Conservation (phyloP, 1,140 invertebrate genomes). For the Xylocopa sonorina region DNA sequence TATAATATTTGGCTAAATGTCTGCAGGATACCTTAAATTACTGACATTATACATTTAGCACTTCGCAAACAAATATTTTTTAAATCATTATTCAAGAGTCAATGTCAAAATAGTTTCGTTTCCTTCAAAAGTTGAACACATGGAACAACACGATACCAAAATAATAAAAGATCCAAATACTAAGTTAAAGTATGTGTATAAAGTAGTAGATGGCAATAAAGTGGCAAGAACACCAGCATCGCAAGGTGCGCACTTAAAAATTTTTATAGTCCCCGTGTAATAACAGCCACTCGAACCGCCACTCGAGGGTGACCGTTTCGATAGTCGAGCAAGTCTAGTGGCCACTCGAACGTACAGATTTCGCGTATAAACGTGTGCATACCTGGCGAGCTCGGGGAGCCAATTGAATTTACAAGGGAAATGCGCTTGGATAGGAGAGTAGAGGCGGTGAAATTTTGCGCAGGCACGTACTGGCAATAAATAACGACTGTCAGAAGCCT, state of each 20-base stretch:
- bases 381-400: neutral
- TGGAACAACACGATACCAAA: too few relatives aligned
- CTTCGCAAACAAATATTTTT: too few relatives aligned
- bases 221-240: neutral
- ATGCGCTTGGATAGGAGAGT: neutral
- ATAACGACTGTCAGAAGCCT: conserved; percentile 58
- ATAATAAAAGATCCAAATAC: too few relatives aligned
- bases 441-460: conserved; percentile 63
- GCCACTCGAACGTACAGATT: conserved; percentile 2
- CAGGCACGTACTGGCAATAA: conserved; percentile 77
- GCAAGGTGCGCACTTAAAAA: neutral
- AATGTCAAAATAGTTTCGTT: too few relatives aligned
- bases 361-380: neutral
- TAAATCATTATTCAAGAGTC: too few relatives aligned
- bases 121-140: too few relatives aligned
- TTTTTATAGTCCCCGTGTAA: conserved; percentile 16
- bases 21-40: too few relatives aligned
- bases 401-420: neutral
- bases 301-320: conserved; percentile 28
- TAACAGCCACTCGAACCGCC: conserved; percentile 14
- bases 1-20: too few relatives aligned
- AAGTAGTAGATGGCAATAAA: too few relatives aligned
- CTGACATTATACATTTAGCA: too few relatives aligned
- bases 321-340: conserved; percentile 7
- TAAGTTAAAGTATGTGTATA: too few relatives aligned